Base-by-base conservation (phyloP, 2,888 invertebrate species). In the Latrodectus hesperus region DNA sequence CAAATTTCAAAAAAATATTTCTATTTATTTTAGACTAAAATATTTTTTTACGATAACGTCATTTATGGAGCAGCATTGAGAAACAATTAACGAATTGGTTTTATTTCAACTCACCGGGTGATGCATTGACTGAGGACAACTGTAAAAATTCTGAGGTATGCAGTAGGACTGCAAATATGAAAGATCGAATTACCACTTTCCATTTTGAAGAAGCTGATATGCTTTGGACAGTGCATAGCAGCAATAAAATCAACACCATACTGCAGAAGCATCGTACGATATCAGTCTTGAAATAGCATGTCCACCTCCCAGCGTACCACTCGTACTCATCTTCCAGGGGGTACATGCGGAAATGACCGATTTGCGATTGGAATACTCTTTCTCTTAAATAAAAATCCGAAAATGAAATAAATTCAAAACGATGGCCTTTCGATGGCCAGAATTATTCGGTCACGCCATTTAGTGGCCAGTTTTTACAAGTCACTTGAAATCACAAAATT, bases 281-380 rank as follows among this genome's bases (percentile, higher is more conserved):
- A 16, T 53, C 9, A 22, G 22, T 17, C 16, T 17, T 52, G 16
- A 73, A 60, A 64, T 67, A 22, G 38, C 68, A 71, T 53, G 68
- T 67, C n/a, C n/a, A 60, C 74, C 74, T 67, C 16, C 73, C 55
- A 55, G 51, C 81, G 12, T 49, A 78, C 78, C 78, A 70, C 70
- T 70, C 70, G 67, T 74, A 53, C n/a, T n/a, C 73, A 73, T 73
- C 67, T 52, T 22, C 53, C 73, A 73, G 52, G 38, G 81, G 74
- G 52, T 67, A 81, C 81, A 81, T 81, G 81, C 81, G 81, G 81
- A 53, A 67, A 81, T 51, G 38, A 79, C 77, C 67, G 26, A 22
- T 67, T 14, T 49, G 52, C 38, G 38, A 17, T 17, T 68, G 8
- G 12, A n/a, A 22, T 9, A 53, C 53, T 9, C 9, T 14, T 17